Conservation (phyloP, 2,797 vertebrate species). For the Pseudomugil tenellus region DNA sequence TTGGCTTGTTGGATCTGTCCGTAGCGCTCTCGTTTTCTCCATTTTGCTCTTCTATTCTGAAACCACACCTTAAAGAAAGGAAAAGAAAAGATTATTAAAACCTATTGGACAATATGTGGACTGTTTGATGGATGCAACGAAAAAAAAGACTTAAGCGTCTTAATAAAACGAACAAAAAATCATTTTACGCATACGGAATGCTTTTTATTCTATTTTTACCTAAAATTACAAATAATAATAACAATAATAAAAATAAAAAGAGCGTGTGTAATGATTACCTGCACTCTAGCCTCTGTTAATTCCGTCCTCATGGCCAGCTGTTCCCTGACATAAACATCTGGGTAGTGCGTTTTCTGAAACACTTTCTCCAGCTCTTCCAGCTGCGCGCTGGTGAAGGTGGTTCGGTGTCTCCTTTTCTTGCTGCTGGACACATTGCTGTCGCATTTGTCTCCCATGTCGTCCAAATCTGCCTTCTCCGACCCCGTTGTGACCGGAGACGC, state of each 20-base stretch:
- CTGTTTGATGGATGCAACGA: not conserved
- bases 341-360: slow-evolving; percentile 99
- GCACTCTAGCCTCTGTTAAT: slow-evolving; percentile 96
- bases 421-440: slow-evolving; percentile 99
- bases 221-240: not conserved
- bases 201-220: not conserved
- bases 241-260: not conserved
- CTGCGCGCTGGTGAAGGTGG: slow-evolving; percentile 96
- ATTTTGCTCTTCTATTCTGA: slow-evolving; percentile 98
- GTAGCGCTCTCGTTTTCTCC: slow-evolving; percentile 97
- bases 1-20: slow-evolving; percentile 99
- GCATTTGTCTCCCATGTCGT: slow-evolving; percentile 90
- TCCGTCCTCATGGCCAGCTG: slow-evolving; percentile 98
- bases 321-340: slow-evolving; percentile 96
- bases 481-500: slow-evolving; percentile 85
- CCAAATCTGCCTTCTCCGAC: slow-evolving; percentile 86
- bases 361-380: slow-evolving; percentile 98
- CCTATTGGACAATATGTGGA: no score
- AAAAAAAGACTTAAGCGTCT: not conserved
- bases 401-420: slow-evolving; percentile 95
- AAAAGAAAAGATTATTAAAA: not conserved
- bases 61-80: slow-evolving; percentile 91
- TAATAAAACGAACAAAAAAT: not conserved
- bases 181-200: no score
- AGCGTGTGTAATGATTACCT: slow-evolving; percentile 82